Base-by-base conservation (phyloP, 2,113 vertebrate species). In the Hydrochoerus hydrochaeris region DNA sequence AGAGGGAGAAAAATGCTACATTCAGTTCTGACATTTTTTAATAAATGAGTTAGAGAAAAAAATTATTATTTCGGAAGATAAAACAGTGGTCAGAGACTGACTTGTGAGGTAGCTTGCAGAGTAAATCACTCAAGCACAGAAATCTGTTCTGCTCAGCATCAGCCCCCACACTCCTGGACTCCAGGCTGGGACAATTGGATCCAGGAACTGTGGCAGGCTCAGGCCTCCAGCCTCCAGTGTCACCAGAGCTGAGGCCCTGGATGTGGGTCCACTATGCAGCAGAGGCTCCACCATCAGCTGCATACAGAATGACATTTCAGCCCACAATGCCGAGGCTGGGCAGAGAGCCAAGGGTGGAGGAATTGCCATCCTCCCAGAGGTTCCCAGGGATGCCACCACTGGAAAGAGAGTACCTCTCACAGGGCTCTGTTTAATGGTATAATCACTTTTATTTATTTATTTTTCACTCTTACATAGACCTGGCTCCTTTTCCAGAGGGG, bases 401-500 rank as follows among this genome's bases (percentile, higher is more conserved):
- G 41, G 49, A 87, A 80, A 60, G 65, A 81, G 58, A 44, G 46
- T 19, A 54, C 75, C 95, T 87, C 87, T 32, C 62, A 24, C 49
- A 73, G 14, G 78, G 71, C 87, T 84, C 67, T 86, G 80, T 67
- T 81, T 58, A n/a, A 54, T 38, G 12, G 22, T 54, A 0, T 22
- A 10, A 38, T 82, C 65, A 67, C 44, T n/a, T 71, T 24, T 73
- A 26, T 81, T 77, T 60, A 63, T 85, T 69, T 2, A n/a, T 71
- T 65, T 38, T 71, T 52, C 69, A 85, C 52, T 83, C 82, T 58
- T 85, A 46, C 19, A 9, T 4, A 88, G 71, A 32, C 52, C 57
- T 41, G 71, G 62, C 75, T 84, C 78, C 90, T 93, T 95, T 91
- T 96, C 95, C 71, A 95, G 87, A 95, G 38, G 38, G 60, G n/a